Evolutionary conservation across 1,140 invertebrate genomes (phyloP), one percentile per base, ranked within the genome.

Genomic region (Grapholita molesta): DNA sequence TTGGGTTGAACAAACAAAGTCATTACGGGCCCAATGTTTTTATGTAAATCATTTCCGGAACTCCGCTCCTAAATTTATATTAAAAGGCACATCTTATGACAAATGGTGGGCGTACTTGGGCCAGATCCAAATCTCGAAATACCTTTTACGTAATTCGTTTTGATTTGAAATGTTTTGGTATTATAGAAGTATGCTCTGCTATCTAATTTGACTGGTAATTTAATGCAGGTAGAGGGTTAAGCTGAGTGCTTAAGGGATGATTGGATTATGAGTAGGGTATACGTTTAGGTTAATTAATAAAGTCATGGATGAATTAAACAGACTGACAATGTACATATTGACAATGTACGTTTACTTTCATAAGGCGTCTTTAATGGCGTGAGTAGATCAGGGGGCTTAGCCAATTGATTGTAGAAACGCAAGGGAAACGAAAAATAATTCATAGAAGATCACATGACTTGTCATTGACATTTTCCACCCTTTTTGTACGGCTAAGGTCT

Each of bases 131-230:
- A 15, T 61, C 25, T 61, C 55, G 55, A 32, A 61, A 61, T 61
- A 61, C 55, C 55, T 32, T 61, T 61, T 61, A 61, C 55, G 55
- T 61, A 61, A 61, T 61, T 30, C 28, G 25, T 61, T 61, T 61
- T 61, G 55, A 61, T 61, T 61, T 61, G 24, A 61, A 61, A 61
- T 18, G 24, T 11, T n/a, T 30, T n/a, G 55, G 25, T 28, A 28
- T 55, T 55, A 25, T 24, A n/a, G 18, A 23, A 12, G 2, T 23
- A 53, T n/a, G n/a, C n/a, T 8, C 7, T 7, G 53, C 5, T 61
- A 8, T 28, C 55, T 61, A 61, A 61, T 61, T 61, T 30, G n/a
- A n/a, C 6, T 61, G 1, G 24, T 25, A 11, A 61, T 30, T 61
- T n/a, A n/a, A 5, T 25, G 25, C 15, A 30, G 28, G n/a, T 11